Conservation (phyloP, 2,888 invertebrate species). For the Zaprionus obscuricornis region DNA sequence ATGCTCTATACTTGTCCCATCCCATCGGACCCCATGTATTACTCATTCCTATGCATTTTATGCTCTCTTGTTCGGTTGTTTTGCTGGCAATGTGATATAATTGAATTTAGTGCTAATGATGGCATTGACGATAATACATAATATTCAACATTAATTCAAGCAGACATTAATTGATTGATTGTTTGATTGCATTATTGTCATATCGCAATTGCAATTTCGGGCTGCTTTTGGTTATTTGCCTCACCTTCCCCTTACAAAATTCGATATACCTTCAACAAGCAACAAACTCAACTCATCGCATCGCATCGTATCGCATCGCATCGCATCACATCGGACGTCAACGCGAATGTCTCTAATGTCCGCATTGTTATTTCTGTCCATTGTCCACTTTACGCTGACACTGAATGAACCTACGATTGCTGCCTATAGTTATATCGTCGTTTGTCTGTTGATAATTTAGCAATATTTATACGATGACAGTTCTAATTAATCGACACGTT, state of each 20-base stretch:
- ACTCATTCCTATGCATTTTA: too few species aligned
- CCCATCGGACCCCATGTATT: too few species aligned
- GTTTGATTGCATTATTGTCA: constrained; percentile 79
- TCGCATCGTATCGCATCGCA: too few species aligned
- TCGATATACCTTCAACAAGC: too few species aligned
- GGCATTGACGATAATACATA: constrained; percentile 69
- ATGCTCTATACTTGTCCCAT: too few species aligned
- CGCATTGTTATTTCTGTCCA: constrained; percentile 9
- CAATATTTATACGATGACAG: constrained; percentile 71
- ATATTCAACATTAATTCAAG: constrained; percentile 72
- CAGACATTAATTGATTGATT: constrained; percentile 78
- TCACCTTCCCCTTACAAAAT: too few species aligned
- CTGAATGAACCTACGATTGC: constrained; percentile 15
- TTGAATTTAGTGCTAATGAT: constrained; percentile 79
- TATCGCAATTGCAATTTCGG: constrained; percentile 66
- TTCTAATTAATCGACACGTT: constrained; percentile 61
- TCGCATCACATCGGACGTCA: constrained; percentile 13
- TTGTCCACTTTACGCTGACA: constrained; percentile 7
- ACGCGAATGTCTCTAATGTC: background rate
- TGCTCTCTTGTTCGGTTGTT: background rate
- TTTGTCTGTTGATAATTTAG: constrained; percentile 72
- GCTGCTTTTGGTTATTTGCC: constrained; percentile 11
- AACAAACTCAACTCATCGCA: too few species aligned
- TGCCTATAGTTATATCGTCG: constrained; percentile 38
- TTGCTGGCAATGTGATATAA: constrained; percentile 37